Conservation (phyloP, 2,888 invertebrate species). For the Eledone cirrhosa region DNA sequence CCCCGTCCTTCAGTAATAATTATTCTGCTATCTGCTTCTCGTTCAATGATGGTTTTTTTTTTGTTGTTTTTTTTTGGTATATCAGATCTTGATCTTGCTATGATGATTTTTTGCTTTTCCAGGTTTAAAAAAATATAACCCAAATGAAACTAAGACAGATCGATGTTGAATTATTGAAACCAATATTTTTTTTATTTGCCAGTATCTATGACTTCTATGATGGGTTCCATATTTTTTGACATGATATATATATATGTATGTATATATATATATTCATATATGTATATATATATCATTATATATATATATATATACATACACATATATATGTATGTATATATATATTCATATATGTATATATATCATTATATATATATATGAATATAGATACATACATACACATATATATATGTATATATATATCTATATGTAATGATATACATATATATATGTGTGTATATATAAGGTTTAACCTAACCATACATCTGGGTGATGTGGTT, state of each 20-base stretch:
- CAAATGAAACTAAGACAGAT: not conserved
- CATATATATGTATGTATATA: too few species aligned
- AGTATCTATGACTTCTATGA: not conserved
- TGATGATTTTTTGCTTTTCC: not conserved
- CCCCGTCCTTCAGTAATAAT: not conserved
- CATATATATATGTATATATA: not conserved
- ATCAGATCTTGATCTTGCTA: not conserved
- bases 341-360: too few species aligned
- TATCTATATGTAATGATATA: too few species aligned
- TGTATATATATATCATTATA: too few species aligned
- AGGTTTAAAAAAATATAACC: not conserved
- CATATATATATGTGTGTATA: not conserved
- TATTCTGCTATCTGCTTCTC: conserved; percentile 24
- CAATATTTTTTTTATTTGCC: not conserved
- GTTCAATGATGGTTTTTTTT: conserved; percentile 15
- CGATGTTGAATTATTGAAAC: not conserved
- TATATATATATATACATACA: too few species aligned
- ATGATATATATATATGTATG: too few species aligned
- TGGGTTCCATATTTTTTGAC: too few species aligned
- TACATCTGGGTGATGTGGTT: too few species aligned
- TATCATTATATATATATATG: too few species aligned
- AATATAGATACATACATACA: too few species aligned
- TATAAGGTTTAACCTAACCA: not conserved
- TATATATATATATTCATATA: too few species aligned
- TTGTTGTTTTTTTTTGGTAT: too few species aligned